These are phyloP conservation scores for Aelia acuminata DNA, from an alignment of 2,888 invertebrate species.

Conservation along the genomic window DNA sequence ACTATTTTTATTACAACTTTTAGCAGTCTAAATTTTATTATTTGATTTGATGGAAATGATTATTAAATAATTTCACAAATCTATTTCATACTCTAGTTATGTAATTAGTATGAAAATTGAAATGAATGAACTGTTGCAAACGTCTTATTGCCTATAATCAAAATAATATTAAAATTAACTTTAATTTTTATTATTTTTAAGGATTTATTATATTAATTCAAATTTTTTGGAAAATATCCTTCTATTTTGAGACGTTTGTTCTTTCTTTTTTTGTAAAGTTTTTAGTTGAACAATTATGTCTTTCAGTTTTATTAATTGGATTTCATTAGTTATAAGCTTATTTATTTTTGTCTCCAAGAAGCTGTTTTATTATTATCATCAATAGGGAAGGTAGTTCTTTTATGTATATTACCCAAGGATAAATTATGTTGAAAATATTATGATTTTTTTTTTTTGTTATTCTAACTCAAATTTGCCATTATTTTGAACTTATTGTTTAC, in stretches of 20 bases:
- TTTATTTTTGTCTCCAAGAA: no score
- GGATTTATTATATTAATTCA: background rate
- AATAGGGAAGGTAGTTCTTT: no score
- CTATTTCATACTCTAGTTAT: no score
- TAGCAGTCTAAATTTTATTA: background rate
- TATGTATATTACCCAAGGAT: no score
- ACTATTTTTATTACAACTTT: background rate
- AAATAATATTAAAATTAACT: background rate
- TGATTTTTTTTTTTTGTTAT: background rate
- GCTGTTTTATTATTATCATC: no score
- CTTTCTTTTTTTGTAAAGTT: background rate
- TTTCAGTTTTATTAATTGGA: background rate
- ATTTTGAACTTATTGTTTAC: background rate
- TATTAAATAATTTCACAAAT: background rate
- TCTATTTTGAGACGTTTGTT: background rate
- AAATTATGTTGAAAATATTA: background rate
- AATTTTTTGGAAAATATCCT: no score
- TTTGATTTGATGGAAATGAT: background rate
- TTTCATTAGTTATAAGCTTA: background rate
- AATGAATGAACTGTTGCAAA: background rate
- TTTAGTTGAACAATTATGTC: background rate
- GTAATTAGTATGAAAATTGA: background rate
- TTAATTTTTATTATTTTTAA: background rate
- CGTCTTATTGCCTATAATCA: background rate
- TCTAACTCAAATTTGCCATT: background rate